A percentile compares a stretch with the other conserved stretches of the same genome.
phyloP scores from a whole-genome alignment of 2,888 invertebrate species.

The Lasiommata megera region DNA sequence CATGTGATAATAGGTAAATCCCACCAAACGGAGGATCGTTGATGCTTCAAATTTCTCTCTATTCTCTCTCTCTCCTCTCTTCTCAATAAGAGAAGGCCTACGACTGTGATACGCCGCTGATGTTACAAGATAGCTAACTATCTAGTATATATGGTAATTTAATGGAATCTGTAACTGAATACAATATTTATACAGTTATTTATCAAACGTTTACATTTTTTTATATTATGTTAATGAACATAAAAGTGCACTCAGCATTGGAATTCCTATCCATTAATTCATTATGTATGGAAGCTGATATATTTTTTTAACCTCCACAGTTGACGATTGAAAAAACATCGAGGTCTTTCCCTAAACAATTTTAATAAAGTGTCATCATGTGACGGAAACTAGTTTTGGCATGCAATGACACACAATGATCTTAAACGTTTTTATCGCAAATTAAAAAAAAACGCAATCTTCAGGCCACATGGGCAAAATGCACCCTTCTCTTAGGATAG shows the following conservation, averaged over 20 bases:
- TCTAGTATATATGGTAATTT: too few species aligned
- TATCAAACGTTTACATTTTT: background rate
- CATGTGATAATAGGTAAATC: too few species aligned
- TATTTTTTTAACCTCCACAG: conserved; percentile 26
- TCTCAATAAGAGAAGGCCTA: too few species aligned
- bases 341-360: conserved; percentile 21
- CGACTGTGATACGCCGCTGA: too few species aligned
- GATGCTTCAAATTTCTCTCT: too few species aligned
- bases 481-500: too few species aligned
- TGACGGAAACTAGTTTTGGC: background rate
- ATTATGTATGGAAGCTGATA: conserved; percentile 22
- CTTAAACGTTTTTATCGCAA: background rate
- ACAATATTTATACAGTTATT: background rate
- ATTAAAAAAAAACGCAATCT: background rate
- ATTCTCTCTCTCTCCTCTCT: too few species aligned
- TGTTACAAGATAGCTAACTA: too few species aligned
- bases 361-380: background rate
- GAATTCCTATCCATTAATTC: conserved; percentile 26
- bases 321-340: conserved; percentile 22
- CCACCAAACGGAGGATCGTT: too few species aligned
- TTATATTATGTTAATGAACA: conserved; percentile 10
- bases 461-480: too few species aligned
- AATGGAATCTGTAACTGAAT: too few species aligned
- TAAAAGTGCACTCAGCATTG: conserved; percentile 25
- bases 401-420: background rate